These are phyloP conservation scores for Archivesica marissinica DNA, from an alignment of 1,140 invertebrate species.

Conservation along the genomic window DNA sequence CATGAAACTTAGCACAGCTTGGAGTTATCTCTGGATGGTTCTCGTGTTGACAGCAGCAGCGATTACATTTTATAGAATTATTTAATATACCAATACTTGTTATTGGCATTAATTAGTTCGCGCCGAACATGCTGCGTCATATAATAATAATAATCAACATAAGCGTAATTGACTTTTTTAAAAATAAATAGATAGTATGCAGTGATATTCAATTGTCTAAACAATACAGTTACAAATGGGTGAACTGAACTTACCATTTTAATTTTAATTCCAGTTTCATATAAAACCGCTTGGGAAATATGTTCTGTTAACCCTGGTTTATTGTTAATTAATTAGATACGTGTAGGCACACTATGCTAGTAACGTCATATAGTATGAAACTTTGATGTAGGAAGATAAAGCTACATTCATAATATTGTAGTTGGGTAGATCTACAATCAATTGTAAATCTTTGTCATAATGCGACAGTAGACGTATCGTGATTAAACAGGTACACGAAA, in stretches of 20 bases:
- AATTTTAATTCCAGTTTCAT: conserved; percentile 3
- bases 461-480: neutral
- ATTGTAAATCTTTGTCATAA: neutral
- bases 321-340: neutral
- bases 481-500: neutral
- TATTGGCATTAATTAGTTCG: too few relatives aligned
- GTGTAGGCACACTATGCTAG: neutral
- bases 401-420: neutral
- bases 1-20: too few relatives aligned
- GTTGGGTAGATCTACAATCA: neutral
- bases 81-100: too few relatives aligned
- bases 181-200: too few relatives aligned
- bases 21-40: too few relatives aligned
- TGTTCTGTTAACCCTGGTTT: neutral
- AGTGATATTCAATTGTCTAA: too few relatives aligned
- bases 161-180: too few relatives aligned
- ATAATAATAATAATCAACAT: too few relatives aligned
- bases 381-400: neutral
- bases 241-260: neutral
- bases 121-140: too few relatives aligned
- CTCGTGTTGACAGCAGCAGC: too few relatives aligned
- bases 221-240: neutral
- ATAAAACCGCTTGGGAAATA: neutral
- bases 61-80: too few relatives aligned
- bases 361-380: neutral